These are phyloP conservation scores for Pandemis heparana DNA, from an alignment of 2,888 invertebrate genomes.

Conservation along the genomic window DNA sequence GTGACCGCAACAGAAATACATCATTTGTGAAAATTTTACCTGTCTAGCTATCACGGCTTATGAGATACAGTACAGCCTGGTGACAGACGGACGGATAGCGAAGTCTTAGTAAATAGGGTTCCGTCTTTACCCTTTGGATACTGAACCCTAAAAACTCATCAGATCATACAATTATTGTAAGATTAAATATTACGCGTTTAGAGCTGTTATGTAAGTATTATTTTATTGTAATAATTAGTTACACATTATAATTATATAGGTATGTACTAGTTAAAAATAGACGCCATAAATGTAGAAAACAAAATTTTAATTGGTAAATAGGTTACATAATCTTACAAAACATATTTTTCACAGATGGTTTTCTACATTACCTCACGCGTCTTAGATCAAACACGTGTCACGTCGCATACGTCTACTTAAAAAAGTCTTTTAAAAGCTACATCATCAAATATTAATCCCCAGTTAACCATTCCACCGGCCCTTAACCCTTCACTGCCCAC, in stretches of 20 bases:
- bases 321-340: background rate
- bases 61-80: no score
- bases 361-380: background rate
- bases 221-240: background rate
- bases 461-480: constrained; percentile 46
- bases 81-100: no score
- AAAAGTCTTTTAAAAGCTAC: constrained; percentile 4
- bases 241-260: background rate
- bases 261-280: background rate
- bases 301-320: background rate
- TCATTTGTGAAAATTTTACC: no score
- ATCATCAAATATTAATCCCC: constrained; percentile 20
- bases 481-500: constrained; percentile 61
- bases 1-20: no score
- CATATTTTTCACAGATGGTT: background rate
- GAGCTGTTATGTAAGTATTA: background rate
- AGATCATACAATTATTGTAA: no score
- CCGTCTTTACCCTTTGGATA: no score
- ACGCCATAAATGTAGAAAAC: background rate
- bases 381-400: no score
- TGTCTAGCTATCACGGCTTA: no score
- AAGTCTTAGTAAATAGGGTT: no score
- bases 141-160: no score
- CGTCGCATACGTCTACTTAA: background rate
- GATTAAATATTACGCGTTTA: no score